Evolutionary conservation across 2,113 vertebrate species (phyloP).

Genomic region (Laterallus jamaicensis): DNA sequence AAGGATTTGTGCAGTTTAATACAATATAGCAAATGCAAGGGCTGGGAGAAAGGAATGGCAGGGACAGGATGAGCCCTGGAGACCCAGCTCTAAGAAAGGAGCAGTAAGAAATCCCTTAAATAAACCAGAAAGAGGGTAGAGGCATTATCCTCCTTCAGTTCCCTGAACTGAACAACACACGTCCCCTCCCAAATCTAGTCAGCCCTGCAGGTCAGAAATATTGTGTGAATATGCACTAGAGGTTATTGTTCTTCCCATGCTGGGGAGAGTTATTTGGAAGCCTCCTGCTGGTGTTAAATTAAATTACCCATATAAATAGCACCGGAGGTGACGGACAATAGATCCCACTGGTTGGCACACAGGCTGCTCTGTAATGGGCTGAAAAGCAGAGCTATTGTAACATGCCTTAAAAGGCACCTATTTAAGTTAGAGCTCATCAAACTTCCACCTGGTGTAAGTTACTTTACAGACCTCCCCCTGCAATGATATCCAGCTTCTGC

Average conservation of each 20-base stretch:
- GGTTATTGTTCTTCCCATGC: constrained; percentile 52
- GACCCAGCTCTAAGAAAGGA: neutral
- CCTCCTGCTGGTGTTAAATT: constrained; percentile 57
- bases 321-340: constrained; percentile 22
- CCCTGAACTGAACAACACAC: neutral
- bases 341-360: constrained; percentile 7
- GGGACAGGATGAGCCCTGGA: neutral
- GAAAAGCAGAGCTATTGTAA: neutral
- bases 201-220: neutral
- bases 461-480: neutral
- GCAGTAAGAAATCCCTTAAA: neutral
- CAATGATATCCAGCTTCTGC: neutral
- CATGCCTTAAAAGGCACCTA: neutral
- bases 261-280: constrained; percentile 54
- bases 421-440: neutral
- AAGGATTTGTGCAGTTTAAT: neutral
- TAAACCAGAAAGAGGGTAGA: neutral
- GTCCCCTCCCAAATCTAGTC: neutral
- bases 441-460: neutral
- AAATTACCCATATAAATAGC: constrained; percentile 60
- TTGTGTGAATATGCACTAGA: constrained; percentile 31
- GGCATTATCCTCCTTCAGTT: neutral
- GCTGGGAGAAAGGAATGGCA: neutral
- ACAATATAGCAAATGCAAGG: neutral
- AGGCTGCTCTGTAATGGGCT: neutral